Conservation (phyloP, 2,797 vertebrate genomes). For the Tarsius wallacei region DNA sequence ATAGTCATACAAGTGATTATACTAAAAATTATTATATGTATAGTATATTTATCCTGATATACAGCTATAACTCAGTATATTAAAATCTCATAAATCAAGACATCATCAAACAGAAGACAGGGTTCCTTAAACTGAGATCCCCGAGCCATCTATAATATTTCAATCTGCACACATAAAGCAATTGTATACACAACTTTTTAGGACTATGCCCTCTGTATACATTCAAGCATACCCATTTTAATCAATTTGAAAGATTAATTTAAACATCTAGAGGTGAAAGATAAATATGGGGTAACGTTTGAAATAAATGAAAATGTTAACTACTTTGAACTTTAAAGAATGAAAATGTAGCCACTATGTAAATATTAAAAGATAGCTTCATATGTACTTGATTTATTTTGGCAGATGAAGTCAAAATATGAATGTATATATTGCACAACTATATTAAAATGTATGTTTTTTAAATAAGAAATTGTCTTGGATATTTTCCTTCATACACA, state of each 20-base stretch:
- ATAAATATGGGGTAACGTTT: not conserved
- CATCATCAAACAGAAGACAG: not conserved
- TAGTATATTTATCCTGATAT: conserved; percentile 7
- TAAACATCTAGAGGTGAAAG: not conserved
- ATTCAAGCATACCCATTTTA: not conserved
- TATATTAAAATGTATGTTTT: conserved; percentile 60
- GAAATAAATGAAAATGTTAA: conserved; percentile 49
- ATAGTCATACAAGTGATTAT: not conserved
- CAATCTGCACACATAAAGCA: not conserved
- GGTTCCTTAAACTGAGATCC: not conserved
- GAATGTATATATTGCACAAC: conserved; percentile 77
- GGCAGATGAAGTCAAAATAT: conserved; percentile 50
- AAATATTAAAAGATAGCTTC: conserved; percentile 60
- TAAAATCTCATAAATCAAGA: not conserved
- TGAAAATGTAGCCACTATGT: conserved; percentile 71
- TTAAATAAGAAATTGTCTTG: conserved; percentile 36
- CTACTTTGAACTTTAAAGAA: conserved; percentile 55
- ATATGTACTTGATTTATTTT: conserved; percentile 62
- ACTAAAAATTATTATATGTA: not conserved
- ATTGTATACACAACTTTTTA: not conserved
- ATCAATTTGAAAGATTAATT: not conserved
- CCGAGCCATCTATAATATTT: not conserved
- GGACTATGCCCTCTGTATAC: not conserved
- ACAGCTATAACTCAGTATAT: not conserved
- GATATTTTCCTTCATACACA: conserved; percentile 32